Base-by-base conservation (phyloP, 1,140 invertebrate species). In the Bactericera cockerelli region DNA sequence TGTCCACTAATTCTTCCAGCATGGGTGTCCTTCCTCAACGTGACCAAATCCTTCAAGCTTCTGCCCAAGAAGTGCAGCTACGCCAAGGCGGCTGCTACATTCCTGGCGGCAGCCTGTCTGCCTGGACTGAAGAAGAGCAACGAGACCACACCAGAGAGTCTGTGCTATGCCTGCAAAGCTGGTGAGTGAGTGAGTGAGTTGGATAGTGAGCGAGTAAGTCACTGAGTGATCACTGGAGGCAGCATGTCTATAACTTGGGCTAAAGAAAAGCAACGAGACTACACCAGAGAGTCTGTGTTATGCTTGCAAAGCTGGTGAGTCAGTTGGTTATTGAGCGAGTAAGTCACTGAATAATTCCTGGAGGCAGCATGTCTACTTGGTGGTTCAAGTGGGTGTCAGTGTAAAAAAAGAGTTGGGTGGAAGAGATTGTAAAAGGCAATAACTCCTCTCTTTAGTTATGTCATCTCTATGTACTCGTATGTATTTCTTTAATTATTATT, bases 161-260 rank as follows among this genome's bases (percentile, higher is more conserved):
- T 49, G n/a, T 49, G 42, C 42, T 49, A 49, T 49, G 6, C 22
- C n/a, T 49, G 42, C 22, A 49, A 49, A 49, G n/a, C 42, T 19
- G 42, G 42, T 49, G 22, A 19, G 42, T 31, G n/a, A n/a, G n/a
- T n/a, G n/a, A n/a, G n/a, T n/a, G n/a, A n/a, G n/a, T n/a, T n/a
- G n/a, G n/a, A n/a, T n/a, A n/a, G n/a, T n/a, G n/a, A n/a, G n/a
- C n/a, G n/a, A n/a, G n/a, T n/a, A 49, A 49, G 42, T 8, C n/a
- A 16, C 22, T 49, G 42, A 3, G 6, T 10, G 42, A 4, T 49
- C 19, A 6, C 22, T 49, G 22, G 42, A 4, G 4, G 42, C 4
- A 22, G 42, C 42, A 10, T 49, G 42, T 49, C n/a, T 49, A 10
- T n/a, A n/a, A n/a, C 42, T 16, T 49, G 42, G 42, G 6, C 22